Base-by-base conservation (phyloP, 2,797 vertebrate genomes). In the Catostomus latipinnis region DNA sequence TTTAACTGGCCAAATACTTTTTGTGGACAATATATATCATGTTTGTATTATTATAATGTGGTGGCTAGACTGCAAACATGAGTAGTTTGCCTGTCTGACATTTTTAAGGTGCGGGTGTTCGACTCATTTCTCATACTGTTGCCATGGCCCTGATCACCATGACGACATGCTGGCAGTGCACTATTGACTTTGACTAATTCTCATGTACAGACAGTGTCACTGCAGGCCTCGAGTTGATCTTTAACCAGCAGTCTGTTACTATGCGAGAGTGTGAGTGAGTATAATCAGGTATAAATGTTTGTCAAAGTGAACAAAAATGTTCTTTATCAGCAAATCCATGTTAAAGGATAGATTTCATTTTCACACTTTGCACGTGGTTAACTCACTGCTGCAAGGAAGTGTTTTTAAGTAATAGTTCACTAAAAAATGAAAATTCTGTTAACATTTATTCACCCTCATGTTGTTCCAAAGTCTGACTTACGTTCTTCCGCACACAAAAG, bases 171-270 rank as follows among this genome's bases (percentile, higher is more conserved):
- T 80, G 74, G 74, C 78, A 73, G 72, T 50, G 58, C 22, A 1
- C 22, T 81, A 80, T 82, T 74, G 74, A 80, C 77, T 86, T 74
- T 74, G 34, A 34, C 34, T 34, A 60, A 76, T 67, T 56, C 66
- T 74, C 34, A 69, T 78, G 80, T 82, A 71, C 61, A 75, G 78
- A 73, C 58, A 73, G 84, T 49, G 48, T 45, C 70, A 77, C n/a
- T 18, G 61, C 61, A 80, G 54, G 76, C 57, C 65, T 67, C 11
- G 10, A 74, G 80, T 86, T 86, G 83, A 86, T 84, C 73, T 78
- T 86, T 86, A 86, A 86, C 81, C 74, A 80, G 66, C 12, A 66
- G 62, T 76, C 11, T 52, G 83, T 76, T 45, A 74, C 52, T 65
- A 46, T 57, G 34, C 48, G 9, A 8, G 34, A 13, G 71, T 22